These are phyloP conservation scores for Drosophila neonasuta DNA, from an alignment of 2,888 invertebrate species.

Conservation along the genomic window DNA sequence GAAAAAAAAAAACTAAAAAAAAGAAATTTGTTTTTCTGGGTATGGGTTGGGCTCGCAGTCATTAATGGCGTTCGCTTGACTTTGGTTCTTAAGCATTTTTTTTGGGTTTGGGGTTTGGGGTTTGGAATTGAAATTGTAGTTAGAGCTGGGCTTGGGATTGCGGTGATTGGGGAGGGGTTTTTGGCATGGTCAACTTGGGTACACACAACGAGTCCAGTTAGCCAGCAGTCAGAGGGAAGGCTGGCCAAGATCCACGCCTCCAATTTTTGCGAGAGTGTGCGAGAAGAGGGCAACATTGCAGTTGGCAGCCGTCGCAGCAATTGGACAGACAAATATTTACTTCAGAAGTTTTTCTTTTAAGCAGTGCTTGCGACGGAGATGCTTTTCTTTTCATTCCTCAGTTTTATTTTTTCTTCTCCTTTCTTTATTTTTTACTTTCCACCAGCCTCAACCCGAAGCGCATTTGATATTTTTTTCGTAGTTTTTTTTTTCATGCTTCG, in stretches of 20 bases:
- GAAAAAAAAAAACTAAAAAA: neutral
- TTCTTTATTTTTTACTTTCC: slow-evolving; percentile 11
- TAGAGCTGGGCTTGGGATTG: neutral
- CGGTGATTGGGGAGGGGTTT: neutral
- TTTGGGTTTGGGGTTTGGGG: neutral
- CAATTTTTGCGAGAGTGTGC: neutral
- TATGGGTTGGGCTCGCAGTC: slow-evolving; percentile 30
- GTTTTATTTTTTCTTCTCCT: slow-evolving; percentile 4
- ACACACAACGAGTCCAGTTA: slow-evolving; percentile 31
- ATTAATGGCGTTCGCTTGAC: slow-evolving; percentile 36
- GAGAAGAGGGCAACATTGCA: slow-evolving; percentile 50
- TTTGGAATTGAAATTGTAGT: slow-evolving; percentile 1
- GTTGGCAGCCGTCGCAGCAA: slow-evolving; percentile 76
- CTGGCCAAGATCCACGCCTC: slow-evolving; percentile 6
- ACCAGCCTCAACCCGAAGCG: slow-evolving; percentile 52
- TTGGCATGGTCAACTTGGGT: slow-evolving; percentile 42
- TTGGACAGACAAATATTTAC: slow-evolving; percentile 80
- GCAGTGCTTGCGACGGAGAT: slow-evolving; percentile 54
- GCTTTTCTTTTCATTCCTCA: slow-evolving; percentile 47
- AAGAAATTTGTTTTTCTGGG: slow-evolving; percentile 25
- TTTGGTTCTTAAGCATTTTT: slow-evolving; percentile 14
- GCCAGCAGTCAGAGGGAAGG: too few relatives aligned
- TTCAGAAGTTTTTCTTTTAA: slow-evolving; percentile 78
- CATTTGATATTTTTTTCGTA: slow-evolving; percentile 56
- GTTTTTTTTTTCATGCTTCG: slow-evolving; percentile 59